These are phyloP conservation scores for Poecile montanus DNA, from an alignment of 2,797 vertebrate species.

Conservation along the genomic window DNA sequence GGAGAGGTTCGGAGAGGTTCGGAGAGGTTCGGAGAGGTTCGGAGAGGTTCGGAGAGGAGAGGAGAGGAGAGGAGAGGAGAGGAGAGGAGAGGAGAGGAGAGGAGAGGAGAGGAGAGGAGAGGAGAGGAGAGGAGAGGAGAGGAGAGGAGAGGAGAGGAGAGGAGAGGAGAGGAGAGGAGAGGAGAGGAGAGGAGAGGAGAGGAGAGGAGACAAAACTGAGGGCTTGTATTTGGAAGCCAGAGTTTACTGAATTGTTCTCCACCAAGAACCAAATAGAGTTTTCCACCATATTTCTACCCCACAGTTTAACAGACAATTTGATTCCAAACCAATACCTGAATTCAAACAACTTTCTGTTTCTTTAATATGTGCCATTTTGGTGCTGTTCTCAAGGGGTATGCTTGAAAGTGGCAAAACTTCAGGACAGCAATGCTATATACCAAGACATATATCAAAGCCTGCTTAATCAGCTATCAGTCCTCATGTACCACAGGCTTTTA, in stretches of 20 bases:
- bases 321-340: background rate
- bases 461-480: background rate
- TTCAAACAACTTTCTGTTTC: background rate
- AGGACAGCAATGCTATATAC: background rate
- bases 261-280: background rate
- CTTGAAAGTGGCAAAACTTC: background rate
- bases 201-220: background rate
- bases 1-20: too few species aligned
- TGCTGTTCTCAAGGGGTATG: background rate
- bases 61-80: too few species aligned
- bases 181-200: too few species aligned
- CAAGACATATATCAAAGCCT: background rate
- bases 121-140: too few species aligned
- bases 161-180: too few species aligned
- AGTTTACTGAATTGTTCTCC: background rate
- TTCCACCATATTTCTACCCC: background rate
- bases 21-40: too few species aligned
- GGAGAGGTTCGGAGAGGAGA: too few species aligned
- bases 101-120: too few species aligned
- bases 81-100: too few species aligned
- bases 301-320: background rate
- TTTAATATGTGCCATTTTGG: background rate
- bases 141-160: too few species aligned
- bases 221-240: background rate
- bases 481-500: accelerated